Base-by-base conservation (phyloP, 2,797 vertebrate genomes). In the Crax fasciolata region DNA sequence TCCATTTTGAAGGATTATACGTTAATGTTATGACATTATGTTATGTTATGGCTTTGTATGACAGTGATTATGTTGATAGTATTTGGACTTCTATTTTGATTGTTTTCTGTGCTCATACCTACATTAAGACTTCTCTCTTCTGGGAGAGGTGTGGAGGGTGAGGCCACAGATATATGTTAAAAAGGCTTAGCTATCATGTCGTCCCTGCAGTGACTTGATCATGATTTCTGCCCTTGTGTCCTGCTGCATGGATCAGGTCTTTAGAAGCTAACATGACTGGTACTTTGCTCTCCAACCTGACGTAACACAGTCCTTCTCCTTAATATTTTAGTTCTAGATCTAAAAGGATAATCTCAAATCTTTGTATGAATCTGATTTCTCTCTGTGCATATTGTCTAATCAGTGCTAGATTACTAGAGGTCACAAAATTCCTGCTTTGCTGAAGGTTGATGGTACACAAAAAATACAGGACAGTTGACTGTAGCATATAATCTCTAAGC, bases 131-230 rank as follows among this genome's bases (percentile, higher is more conserved):
- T 90, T 66, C 24, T 67, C 25, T 81, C 7, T 76, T 83, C 39
- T n/a, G 52, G 44, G 25, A 30, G 30, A 52, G 27, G 8, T 2
- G 4, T 51, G 8, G 21, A 59, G 54, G 27, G 21, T 81, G 51
- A 88, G 48, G 21, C 35, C 46, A 35, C 19, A 30, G 32, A 4
- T 74, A 4, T 74, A 17, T 70, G 8, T 51, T 91, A n/a, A 1
- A 51, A 61, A 54, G 25, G 17, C 8, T 58, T 62, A 73, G 24
- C 7, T 61, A 6, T 54, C 0, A 0, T 27, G 27, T 28, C 28
- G 3, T 58, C 21, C 39, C 72, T 61, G 62, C 71, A 27, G 0
- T 32, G 52, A 25, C 44, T 49, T 38, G 30, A 51, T 13, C 11
- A 41, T 58, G 30, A 25, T 14, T 89, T 77, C 39, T 80, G 18